These are phyloP conservation scores for Heliothis subflexa DNA, from an alignment of 1,140 invertebrate genomes.

Conservation along the genomic window DNA sequence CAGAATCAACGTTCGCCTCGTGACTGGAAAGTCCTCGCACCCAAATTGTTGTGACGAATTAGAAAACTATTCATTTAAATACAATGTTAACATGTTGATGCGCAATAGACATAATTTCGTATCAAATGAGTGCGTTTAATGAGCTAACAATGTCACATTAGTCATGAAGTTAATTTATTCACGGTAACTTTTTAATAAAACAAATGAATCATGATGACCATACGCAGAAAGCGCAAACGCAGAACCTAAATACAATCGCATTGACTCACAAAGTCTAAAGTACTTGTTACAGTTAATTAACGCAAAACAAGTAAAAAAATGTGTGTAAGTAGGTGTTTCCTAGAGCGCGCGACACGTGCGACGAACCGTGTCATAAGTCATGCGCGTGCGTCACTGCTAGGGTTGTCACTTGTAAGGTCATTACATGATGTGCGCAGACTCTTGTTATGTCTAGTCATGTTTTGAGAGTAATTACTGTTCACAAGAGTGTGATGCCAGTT, in stretches of 20 bases:
- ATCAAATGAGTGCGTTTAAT: too few relatives aligned
- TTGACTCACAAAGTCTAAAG: neutral
- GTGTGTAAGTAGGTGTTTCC: slow-evolving; percentile 40
- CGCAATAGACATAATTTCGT: too few relatives aligned
- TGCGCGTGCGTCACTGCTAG: slow-evolving; percentile 33
- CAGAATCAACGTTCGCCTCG: neutral
- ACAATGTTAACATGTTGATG: too few relatives aligned
- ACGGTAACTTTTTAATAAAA: neutral
- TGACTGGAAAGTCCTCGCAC: neutral
- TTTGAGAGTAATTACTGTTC: neutral
- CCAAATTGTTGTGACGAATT: neutral
- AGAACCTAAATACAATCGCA: slow-evolving; percentile 18
- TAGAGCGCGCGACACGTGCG: slow-evolving; percentile 37
- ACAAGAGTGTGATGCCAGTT: neutral
- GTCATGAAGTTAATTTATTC: neutral
- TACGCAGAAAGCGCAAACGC: neutral
- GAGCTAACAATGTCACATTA: neutral
- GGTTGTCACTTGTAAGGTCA: slow-evolving; percentile 25
- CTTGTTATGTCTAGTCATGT: neutral
- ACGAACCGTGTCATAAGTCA: slow-evolving; percentile 32
- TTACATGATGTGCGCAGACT: neutral
- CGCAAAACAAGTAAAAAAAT: slow-evolving; percentile 2
- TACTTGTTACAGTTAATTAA: slow-evolving; percentile 10
- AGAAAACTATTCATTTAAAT: too few relatives aligned
- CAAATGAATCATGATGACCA: neutral